A percentile compares a stretch with the other conserved stretches of the same genome.
phyloP scores from a whole-genome alignment of 1,140 invertebrate genomes.

The Dryas iulia region DNA sequence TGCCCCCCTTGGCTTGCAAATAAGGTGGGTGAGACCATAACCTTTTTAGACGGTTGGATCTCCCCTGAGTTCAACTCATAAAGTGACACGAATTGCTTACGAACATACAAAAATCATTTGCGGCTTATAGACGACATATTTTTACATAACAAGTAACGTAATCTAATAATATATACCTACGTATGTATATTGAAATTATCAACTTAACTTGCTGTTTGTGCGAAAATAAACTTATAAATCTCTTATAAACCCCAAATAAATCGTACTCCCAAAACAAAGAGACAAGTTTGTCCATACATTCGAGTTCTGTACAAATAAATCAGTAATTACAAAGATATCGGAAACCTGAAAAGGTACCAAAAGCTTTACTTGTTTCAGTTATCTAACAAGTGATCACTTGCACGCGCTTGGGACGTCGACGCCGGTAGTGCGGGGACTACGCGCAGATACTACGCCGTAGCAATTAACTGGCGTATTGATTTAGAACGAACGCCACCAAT shows the following conservation, averaged over 20 bases:
- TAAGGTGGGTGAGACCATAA: no score
- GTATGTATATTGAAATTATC: no score
- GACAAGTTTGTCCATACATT: not conserved
- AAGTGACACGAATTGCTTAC: no score
- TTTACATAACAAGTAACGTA: no score
- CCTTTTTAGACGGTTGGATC: no score
- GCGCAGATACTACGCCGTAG: slow-evolving; percentile 34
- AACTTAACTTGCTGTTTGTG: no score
- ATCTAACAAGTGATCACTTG: not conserved
- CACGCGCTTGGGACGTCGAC: not conserved
- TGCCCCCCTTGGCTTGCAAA: no score
- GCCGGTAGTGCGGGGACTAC: not conserved
- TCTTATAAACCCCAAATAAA: not conserved
- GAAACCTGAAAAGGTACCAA: not conserved
- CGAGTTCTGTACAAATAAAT: not conserved
- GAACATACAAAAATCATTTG: no score
- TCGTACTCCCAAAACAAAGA: not conserved
- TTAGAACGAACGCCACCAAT: slow-evolving; percentile 38
- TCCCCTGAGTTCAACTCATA: no score
- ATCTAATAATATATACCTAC: no score
- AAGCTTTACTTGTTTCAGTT: not conserved
- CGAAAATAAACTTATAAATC: no score
- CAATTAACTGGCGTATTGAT: slow-evolving; percentile 33
- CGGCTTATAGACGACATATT: no score
- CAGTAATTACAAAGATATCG: not conserved